Conservation (phyloP, 2,113 vertebrate genomes). For the Larimichthys crocea region DNA sequence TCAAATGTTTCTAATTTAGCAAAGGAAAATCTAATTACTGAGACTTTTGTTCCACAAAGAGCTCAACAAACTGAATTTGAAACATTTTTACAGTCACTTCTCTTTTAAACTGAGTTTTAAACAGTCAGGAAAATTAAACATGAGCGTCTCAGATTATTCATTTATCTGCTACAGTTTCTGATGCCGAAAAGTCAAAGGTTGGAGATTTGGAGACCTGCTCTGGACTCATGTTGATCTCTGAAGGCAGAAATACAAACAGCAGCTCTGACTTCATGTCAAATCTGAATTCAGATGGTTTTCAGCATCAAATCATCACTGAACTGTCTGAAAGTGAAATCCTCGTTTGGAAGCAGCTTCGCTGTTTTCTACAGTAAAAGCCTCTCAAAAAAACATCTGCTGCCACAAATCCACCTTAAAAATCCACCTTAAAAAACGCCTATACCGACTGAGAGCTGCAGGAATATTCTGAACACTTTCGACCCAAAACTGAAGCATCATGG, state of each 20-base stretch:
- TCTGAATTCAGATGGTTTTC: no score
- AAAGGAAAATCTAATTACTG: background rate
- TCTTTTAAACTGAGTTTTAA: no score
- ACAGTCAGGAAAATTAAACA: no score
- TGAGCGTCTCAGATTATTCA: background rate
- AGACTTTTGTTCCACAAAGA: background rate
- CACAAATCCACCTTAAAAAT: background rate
- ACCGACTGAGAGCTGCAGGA: background rate
- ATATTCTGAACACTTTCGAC: no score
- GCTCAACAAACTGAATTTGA: no score
- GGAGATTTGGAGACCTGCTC: background rate
- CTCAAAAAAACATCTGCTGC: background rate
- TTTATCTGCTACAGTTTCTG: background rate
- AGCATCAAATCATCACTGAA: no score
- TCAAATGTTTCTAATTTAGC: no score
- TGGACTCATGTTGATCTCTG: background rate
- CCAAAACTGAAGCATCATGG: constrained; percentile 4
- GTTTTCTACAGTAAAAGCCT: background rate
- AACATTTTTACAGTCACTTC: no score
- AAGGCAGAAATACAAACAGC: no score
- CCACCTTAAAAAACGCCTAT: background rate
- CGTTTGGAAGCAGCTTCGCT: no score
- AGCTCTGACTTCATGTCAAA: no score
- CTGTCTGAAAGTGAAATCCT: no score
- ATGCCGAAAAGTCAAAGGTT: background rate